A percentile compares a stretch with the other conserved stretches of the same genome.
Evolutionary conservation across 1,140 invertebrate species (phyloP).

Genomic region (silkworm (Bombyx mori)): ASM3026992v2 NC_085121.1:4756001-4756500

Average conservation of each 20-base stretch:
- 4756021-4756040: too few species aligned
- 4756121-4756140: too few species aligned
- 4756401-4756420: constrained; percentile 40
- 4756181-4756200: neutral
- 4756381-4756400: constrained; percentile 65
- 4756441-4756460: too few species aligned
- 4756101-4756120: too few species aligned
- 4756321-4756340: constrained; percentile 50
- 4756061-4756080: too few species aligned
- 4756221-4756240: constrained; percentile 47
- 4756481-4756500: too few species aligned
- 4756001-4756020: too few species aligned
- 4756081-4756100: too few species aligned
- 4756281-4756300: constrained; percentile 58
- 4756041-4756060: too few species aligned
- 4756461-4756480: too few species aligned
- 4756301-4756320: constrained; percentile 50
- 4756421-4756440: neutral
- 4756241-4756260: constrained; percentile 51
- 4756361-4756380: constrained; percentile 52
- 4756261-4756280: constrained; percentile 49
- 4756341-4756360: constrained; percentile 46
- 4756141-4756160: too few species aligned
- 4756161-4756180: neutral
- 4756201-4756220: constrained; percentile 39